Conservation (phyloP, 35 echinoderm and acorn worm genomes). For the Chiridota heheva region DNA sequence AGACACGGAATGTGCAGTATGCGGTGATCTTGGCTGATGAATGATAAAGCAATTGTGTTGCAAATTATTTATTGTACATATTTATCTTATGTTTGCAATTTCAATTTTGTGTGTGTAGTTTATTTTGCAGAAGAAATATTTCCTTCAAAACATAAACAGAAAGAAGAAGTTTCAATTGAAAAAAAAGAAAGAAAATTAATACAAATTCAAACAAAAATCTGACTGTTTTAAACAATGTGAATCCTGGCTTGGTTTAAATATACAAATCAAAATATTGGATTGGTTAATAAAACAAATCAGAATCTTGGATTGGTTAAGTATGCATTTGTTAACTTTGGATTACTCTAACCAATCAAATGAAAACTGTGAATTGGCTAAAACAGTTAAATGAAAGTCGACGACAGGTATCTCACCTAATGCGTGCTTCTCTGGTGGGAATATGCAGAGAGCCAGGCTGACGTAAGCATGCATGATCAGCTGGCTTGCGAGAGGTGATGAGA, state of each 20-base stretch:
- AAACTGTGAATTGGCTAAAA: neutral
- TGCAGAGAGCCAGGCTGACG: conserved; percentile 50
- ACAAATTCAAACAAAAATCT: too few relatives aligned
- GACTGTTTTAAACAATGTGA: too few relatives aligned
- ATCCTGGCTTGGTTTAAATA: too few relatives aligned
- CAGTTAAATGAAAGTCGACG: neutral
- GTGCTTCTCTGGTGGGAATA: conserved; percentile 58
- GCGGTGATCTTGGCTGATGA: conserved; percentile 51
- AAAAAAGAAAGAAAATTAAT: too few relatives aligned
- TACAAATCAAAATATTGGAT: too few relatives aligned
- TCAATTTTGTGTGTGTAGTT: neutral
- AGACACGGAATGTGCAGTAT: conserved; percentile 81
- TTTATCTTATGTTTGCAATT: too few relatives aligned
- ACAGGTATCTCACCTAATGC: conserved; percentile 53
- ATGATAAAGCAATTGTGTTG: neutral
- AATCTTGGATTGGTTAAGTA: too few relatives aligned
- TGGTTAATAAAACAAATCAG: too few relatives aligned
- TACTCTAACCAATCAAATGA: neutral
- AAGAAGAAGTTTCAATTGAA: too few relatives aligned
- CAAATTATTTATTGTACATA: neutral
- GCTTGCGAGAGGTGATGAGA: conserved; percentile 79
- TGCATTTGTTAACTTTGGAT: too few relatives aligned
- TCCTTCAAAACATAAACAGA: too few relatives aligned
- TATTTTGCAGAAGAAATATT: neutral
- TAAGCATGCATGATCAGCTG: conserved; percentile 36